These are phyloP conservation scores for Miniopterus natalensis DNA, from an alignment of 2,113 vertebrate genomes.

Conservation along the genomic window DNA sequence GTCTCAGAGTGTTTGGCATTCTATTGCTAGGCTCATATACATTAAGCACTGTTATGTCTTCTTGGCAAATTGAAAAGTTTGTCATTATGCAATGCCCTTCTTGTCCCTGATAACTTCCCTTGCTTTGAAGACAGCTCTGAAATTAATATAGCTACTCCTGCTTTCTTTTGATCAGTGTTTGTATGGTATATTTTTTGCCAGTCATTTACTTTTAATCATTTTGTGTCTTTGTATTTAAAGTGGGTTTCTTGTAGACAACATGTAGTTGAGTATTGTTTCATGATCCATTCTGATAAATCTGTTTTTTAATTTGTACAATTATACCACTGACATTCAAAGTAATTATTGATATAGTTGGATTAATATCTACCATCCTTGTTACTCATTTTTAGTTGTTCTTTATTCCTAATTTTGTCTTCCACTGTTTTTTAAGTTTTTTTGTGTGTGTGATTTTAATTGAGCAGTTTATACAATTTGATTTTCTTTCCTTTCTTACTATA, in stretches of 20 bases:
- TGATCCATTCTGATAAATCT: neutral
- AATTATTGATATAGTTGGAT: neutral
- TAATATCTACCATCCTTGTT: neutral
- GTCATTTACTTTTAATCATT: neutral
- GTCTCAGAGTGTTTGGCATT: neutral
- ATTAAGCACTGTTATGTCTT: neutral
- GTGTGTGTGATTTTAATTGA: neutral
- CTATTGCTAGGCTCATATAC: neutral
- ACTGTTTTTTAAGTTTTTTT: neutral
- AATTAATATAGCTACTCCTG: neutral
- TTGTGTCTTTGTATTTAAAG: neutral
- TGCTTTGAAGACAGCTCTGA: neutral
- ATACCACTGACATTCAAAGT: neutral
- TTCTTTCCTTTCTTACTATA: neutral
- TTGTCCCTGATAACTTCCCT: neutral
- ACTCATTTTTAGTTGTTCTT: neutral
- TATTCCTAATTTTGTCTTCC: neutral
- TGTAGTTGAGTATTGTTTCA: neutral
- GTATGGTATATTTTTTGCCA: neutral
- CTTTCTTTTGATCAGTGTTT: neutral
- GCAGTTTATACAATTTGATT: neutral
- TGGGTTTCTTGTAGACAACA: neutral
- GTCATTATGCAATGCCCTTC: neutral
- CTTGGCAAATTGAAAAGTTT: neutral
- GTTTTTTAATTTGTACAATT: neutral